Evolutionary conservation across 2,113 vertebrate genomes (phyloP).

Genomic region (Pluvianellus socialis): DNA sequence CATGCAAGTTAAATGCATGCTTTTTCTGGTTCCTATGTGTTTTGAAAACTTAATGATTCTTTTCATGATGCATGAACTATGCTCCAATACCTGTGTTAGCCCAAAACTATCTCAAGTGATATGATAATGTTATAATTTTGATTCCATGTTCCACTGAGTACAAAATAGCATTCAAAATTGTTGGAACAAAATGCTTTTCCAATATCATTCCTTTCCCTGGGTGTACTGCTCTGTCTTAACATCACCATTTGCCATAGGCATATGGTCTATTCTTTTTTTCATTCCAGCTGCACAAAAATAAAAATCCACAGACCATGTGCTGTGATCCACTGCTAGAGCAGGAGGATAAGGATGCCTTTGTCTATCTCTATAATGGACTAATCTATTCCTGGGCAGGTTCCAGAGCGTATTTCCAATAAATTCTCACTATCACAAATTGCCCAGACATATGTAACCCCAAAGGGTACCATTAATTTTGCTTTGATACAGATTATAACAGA

Average conservation of each 20-base stretch:
- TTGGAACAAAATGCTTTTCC: not conserved
- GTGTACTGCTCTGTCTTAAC: not conserved
- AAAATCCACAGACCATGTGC: not conserved
- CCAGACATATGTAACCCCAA: not conserved
- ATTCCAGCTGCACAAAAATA: not conserved
- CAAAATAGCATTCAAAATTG: not conserved
- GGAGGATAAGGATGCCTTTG: not conserved
- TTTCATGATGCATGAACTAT: not conserved
- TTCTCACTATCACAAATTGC: not conserved
- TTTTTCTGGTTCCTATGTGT: not conserved
- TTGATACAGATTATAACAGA: not conserved
- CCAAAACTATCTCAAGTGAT: not conserved
- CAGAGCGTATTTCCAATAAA: not conserved
- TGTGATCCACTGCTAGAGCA: not conserved
- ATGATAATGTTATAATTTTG: not conserved
- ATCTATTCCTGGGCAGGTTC: slow-evolving; percentile 13
- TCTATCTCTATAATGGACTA: not conserved
- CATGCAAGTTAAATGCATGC: not conserved
- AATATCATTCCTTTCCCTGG: not conserved
- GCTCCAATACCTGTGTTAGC: not conserved
- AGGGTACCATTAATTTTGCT: slow-evolving; percentile 20
- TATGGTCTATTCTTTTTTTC: not conserved
- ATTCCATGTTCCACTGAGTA: not conserved
- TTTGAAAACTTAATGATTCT: not conserved
- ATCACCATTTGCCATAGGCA: not conserved